A percentile compares a stretch with the other conserved stretches of the same genome.
Conservation (phyloP, 53 echinoderm and acorn worm genomes). For the Henricia sp. region DNA sequence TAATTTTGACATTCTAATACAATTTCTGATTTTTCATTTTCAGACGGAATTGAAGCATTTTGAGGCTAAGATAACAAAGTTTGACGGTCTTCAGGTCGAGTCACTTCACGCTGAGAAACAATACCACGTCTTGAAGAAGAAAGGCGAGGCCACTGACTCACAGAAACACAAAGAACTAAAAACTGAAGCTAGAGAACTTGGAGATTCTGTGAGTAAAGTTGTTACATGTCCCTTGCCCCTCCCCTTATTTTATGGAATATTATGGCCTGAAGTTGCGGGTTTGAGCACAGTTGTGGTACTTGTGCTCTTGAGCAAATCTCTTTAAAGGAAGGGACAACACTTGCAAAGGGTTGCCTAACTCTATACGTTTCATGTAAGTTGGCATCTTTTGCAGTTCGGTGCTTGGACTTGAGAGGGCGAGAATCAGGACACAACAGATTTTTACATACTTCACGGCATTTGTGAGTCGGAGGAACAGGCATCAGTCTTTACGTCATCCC, state of each 20-base stretch:
- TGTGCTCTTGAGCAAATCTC: too few relatives aligned
- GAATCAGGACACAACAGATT: too few relatives aligned
- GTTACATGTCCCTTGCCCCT: too few relatives aligned
- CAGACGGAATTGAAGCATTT: constrained; percentile 85
- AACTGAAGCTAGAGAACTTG: constrained; percentile 56
- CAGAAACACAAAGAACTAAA: constrained; percentile 39
- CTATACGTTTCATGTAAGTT: too few relatives aligned
- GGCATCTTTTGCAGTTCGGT: too few relatives aligned
- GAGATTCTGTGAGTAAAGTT: constrained; percentile 54
- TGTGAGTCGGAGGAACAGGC: not conserved
- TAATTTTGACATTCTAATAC: not conserved
- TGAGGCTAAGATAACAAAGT: constrained; percentile 70
- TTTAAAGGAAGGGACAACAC: too few relatives aligned
- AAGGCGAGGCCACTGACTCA: constrained; percentile 46
- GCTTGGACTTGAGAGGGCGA: too few relatives aligned
- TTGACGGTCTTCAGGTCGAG: constrained; percentile 68
- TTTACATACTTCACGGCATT: not conserved
- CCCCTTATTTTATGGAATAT: too few relatives aligned
- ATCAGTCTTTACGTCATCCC: not conserved
- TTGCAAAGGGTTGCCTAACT: too few relatives aligned
- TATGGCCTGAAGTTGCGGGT: not conserved
- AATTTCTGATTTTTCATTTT: not conserved
- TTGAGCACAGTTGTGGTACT: too few relatives aligned
- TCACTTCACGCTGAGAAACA: constrained; percentile 73
- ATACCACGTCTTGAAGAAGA: constrained; percentile 56